phyloP scores from a whole-genome alignment of 1,140 invertebrate genomes.

The Pararge aegeria region DNA sequence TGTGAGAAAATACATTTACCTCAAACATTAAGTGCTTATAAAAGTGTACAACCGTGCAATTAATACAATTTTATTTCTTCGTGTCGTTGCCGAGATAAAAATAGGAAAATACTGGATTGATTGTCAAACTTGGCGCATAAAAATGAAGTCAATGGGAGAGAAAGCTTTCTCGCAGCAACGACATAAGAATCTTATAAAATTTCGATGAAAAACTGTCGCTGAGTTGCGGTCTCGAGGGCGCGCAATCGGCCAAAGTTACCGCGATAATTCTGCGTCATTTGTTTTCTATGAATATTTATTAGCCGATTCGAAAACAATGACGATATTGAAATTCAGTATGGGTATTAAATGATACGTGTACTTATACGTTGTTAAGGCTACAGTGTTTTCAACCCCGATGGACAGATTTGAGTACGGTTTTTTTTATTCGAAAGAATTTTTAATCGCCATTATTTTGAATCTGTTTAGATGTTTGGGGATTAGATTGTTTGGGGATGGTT shows the following conservation, averaged over 20 bases:
- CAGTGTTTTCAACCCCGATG: no score
- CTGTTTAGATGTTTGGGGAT: no score
- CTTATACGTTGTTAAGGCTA: no score
- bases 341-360: slow-evolving; percentile 1
- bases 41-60: slow-evolving; percentile 64
- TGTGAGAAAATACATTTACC: slow-evolving; percentile 31
- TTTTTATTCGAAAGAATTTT: no score
- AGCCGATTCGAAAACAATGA: slow-evolving; percentile 62
- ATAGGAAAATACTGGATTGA: slow-evolving; percentile 73
- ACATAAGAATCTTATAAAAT: slow-evolving; percentile 71
- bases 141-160: slow-evolving; percentile 76
- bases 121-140: slow-evolving; percentile 75
- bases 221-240: slow-evolving; percentile 45
- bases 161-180: slow-evolving; percentile 68
- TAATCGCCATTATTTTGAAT: no score
- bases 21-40: slow-evolving; percentile 47
- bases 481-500: no score
- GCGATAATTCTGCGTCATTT: slow-evolving; percentile 68
- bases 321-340: slow-evolving; percentile 48
- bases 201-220: slow-evolving; percentile 71
- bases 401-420: no score
- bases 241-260: slow-evolving; percentile 48
- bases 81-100: slow-evolving; percentile 68
- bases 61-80: slow-evolving; percentile 66
- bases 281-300: slow-evolving; percentile 74